Base-by-base conservation (phyloP, 2,888 invertebrate genomes). In the Leptinotarsa tumamoca region DNA sequence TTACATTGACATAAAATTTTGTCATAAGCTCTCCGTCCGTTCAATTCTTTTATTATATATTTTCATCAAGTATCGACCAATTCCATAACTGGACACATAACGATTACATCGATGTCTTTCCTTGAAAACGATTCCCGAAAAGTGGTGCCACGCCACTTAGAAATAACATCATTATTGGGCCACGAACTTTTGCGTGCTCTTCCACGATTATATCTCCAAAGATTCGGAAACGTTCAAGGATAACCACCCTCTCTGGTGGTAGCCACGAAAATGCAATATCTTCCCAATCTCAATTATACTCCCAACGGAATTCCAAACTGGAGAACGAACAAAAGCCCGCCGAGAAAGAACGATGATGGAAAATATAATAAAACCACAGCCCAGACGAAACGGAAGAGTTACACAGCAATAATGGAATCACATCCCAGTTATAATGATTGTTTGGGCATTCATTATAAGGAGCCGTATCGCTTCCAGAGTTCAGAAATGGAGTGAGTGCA, bases 251-350 rank as follows among this genome's bases (percentile, higher is more conserved):
- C 63, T 58, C 43, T 17, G 14, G 15, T n/a, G 63, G 33, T 18
- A 13, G 63, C 63, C 43, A 43, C 63, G 43, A 43, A 43, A 63
- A 43, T n/a, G 63, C 63, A 63, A 63, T 63, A 63, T 63, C 63
- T 63, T 33, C 33, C 27, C 33, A 63, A 63, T 63, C 63, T 43
- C 33, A 43, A 63, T 63, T 63, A 63, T 63, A 43, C 43, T 63
- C 43, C 63, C 63, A 4, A 10, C 43, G n/a, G 63, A 43, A 63
- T 33, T 63, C 43, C 13, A 18, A 13, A 23, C 63, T 17, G 21
- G 33, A 14, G 3, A 61, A n/a, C 27, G 63, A 63, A 63, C n/a
- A 63, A 63, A 63, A 63, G n/a, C 63, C 0, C 4, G 43, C 10
- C 63, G 63, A 18, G 63, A 63, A 63, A 43, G 43, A 43, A 63